These are phyloP conservation scores for Mesoclemmys tuberculata DNA, from an alignment of 2,113 vertebrate species.

Conservation along the genomic window DNA sequence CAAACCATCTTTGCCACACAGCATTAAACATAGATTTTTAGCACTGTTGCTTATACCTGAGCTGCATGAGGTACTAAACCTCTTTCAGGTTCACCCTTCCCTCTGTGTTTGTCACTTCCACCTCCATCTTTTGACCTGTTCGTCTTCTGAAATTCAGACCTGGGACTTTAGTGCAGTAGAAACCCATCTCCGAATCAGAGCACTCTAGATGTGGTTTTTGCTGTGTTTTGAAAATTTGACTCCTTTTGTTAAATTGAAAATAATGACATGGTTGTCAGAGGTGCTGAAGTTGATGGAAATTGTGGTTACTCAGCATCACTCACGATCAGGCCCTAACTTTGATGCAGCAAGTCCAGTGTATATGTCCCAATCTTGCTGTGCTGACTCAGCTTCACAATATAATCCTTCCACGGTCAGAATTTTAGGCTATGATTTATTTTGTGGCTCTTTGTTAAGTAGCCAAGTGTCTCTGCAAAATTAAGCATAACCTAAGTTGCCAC, in stretches of 20 bases:
- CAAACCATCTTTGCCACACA: not conserved
- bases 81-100: not conserved
- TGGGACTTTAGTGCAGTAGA: not conserved
- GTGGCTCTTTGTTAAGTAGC: not conserved
- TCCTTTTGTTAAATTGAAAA: not conserved
- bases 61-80: not conserved
- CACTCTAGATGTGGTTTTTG: not conserved
- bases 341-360: accelerated
- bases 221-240: not conserved
- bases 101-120: accelerated
- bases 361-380: not conserved
- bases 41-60: not conserved
- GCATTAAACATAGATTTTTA: not conserved
- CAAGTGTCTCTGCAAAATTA: not conserved
- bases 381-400: accelerated
- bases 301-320: not conserved
- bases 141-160: not conserved
- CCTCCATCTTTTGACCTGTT: not conserved
- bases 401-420: accelerated
- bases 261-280: accelerated
- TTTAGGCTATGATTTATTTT: not conserved
- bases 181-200: not conserved
- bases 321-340: not conserved
- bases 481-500: not conserved
- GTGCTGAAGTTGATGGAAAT: not conserved